Evolutionary conservation across 2,797 vertebrate genomes (phyloP), one percentile per base, ranked within the genome.

Genomic region (Dromococcyx pavoninus): DNA sequence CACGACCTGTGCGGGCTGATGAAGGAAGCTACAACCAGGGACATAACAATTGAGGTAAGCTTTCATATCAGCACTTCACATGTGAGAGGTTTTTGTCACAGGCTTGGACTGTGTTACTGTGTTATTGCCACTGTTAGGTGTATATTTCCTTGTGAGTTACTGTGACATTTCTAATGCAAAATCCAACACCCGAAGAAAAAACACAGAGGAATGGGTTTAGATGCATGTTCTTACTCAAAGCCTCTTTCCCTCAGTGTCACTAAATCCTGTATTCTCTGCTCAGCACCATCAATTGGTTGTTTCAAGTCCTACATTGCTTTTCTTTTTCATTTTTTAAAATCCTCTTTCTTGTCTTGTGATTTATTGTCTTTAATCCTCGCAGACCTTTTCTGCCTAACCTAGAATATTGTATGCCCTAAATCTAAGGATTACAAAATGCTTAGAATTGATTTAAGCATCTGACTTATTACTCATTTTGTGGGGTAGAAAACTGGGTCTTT

Each of bases 401-500:
- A 75, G 91, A 89, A 87, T 93, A 95, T 79, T 89, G 64, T 65
- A 75, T 60, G 80, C 37, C 41, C 56, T 94, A 94, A 92, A 91
- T 92, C 74, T 91, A 70, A 88, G 77, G 72, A 81, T 87, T 88
- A 78, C 57, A 91, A 94, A 96, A 91, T 81, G n/a, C 61, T 86
- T 95, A 89, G 83, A 86, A 95, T 25, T 93, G 74, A 96, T 96
- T 97, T 91, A 91, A 87, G 83, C 90, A 80, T 70, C 43, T 74
- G 50, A 75, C 58, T 92, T 93, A 86, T 73, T 91, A 30, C 50
- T 87, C 44, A 58, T 93, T 94, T 91, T 44, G 87, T 79, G 37
- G 70, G 13, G 35, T 80, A 92, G 80, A 89, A 88, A 92, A 91
- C 44, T 62, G 19, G n/a, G 37, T 87, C 66, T 86, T 89, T 92